Evolutionary conservation across 2,797 vertebrate species (phyloP), one percentile per base, ranked within the genome.

Genomic region (Microctenopoma stevenorrisi): DNA sequence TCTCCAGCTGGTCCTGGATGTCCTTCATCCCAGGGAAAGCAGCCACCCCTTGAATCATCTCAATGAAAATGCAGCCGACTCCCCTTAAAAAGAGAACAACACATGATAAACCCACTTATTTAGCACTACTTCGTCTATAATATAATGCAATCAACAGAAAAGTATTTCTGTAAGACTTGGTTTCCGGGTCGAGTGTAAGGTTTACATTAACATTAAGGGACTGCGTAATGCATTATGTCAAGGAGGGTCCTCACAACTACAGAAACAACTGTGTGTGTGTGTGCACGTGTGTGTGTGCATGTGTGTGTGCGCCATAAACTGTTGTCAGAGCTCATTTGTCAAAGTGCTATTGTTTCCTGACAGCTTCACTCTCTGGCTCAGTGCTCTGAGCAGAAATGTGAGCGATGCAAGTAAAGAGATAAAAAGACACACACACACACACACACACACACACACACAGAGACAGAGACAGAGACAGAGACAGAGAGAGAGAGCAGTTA

Each of bases 1-100:
- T 94, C 92, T 99, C 97, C 84, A 99, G 95, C 86, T 99, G 97
- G 90, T 99, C 97, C 79, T 98, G 97, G 84, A 98, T 97, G 88
- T 99, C 97, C 93, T 98, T 99, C 96, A 98, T 97, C 90, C 97
- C 97, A 25, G 97, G 97, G 92, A 99, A 99, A 66, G 97, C 97
- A 87, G 97, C 96, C 14, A 97, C 96, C 61, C 97, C 97, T 91
- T 99, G 97, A 86, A 98, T 98, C 97, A 98, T 99, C 92, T 99
- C 97, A 53, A 99, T 94, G 85, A 98, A 98, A 90, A 99, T 99
- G 87, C 97, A 99, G 65, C 97, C 97, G 1, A 99, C 97, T 57
- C 97, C 97, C 97, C 97, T 98, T 57, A 82, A 77, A 76, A 22
- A 85, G 15, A 84, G 4, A 62, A 62, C 0, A 52, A 44, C 46